phyloP scores from a whole-genome alignment of 2,113 vertebrate species.

The Trematocara marginatum region DNA sequence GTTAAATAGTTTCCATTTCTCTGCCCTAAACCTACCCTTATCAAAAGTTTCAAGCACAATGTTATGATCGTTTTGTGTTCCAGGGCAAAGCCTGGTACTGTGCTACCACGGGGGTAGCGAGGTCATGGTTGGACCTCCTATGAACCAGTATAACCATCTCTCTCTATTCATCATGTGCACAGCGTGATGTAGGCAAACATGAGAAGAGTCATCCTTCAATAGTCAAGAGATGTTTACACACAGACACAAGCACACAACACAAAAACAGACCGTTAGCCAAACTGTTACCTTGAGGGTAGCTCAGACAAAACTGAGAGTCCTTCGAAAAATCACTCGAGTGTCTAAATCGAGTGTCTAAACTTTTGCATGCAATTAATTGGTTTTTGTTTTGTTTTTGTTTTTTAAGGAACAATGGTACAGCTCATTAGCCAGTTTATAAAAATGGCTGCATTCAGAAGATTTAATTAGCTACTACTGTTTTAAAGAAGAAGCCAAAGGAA shows the following conservation, averaged over 20 bases:
- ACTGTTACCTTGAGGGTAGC: not conserved
- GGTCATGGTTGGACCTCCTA: constrained; percentile 46
- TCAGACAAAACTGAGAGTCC: not conserved
- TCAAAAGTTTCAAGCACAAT: constrained; percentile 15
- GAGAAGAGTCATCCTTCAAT: constrained; percentile 67
- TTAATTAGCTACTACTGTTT: not conserved
- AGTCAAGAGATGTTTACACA: constrained; percentile 1
- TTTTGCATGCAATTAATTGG: not conserved
- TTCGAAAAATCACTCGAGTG: not conserved
- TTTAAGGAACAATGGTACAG: not conserved
- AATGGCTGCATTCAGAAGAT: not conserved
- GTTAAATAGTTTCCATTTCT: not conserved
- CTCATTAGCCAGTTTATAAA: not conserved
- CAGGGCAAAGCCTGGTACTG: constrained; percentile 32
- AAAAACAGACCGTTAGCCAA: constrained; percentile 18
- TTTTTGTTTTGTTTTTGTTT: not conserved
- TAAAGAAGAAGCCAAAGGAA: not conserved
- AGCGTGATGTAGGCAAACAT: constrained; percentile 55
- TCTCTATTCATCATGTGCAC: constrained; percentile 67
- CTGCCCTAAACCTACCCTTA: not conserved
- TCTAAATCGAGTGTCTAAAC: not conserved
- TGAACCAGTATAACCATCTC: constrained; percentile 30
- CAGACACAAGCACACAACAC: not conserved
- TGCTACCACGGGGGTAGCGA: constrained; percentile 9
- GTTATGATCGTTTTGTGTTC: constrained; percentile 29